phyloP scores from a whole-genome alignment of 2,113 vertebrate species.

The Sinocyclocheilus rhinocerous region DNA sequence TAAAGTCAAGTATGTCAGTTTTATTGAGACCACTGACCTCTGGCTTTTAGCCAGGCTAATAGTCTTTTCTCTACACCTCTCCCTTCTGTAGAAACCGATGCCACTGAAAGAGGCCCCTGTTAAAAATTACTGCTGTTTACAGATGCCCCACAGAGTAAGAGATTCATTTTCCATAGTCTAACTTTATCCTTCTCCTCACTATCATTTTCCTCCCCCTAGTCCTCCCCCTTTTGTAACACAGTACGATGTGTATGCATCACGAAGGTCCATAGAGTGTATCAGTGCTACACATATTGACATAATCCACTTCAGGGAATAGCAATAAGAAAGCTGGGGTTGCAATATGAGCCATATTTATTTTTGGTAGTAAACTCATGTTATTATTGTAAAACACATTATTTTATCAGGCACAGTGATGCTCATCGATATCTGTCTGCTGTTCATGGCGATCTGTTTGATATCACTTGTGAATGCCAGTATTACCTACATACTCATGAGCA shows the following conservation, averaged over 20 bases:
- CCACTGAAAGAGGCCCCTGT: slow-evolving; percentile 78
- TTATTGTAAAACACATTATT: slow-evolving; percentile 19
- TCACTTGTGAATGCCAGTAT: slow-evolving; percentile 49
- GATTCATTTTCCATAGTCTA: slow-evolving; percentile 70
- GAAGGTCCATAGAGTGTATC: slow-evolving; percentile 41
- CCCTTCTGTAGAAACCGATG: slow-evolving; percentile 74
- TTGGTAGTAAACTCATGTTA: slow-evolving; percentile 38
- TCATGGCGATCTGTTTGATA: slow-evolving; percentile 50
- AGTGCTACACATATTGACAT: slow-evolving; percentile 15
- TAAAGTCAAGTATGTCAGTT: slow-evolving; percentile 35
- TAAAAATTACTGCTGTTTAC: slow-evolving; percentile 80
- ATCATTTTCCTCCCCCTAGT: slow-evolving; percentile 58
- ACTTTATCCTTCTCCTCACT: slow-evolving; percentile 75
- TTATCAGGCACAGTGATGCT: slow-evolving; percentile 39
- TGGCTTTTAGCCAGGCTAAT: slow-evolving; percentile 61
- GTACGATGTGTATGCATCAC: slow-evolving; percentile 51
- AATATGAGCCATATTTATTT: slow-evolving; percentile 58
- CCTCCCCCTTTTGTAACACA: slow-evolving; percentile 48
- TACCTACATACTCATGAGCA: slow-evolving; percentile 53
- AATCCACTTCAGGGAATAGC: slow-evolving; percentile 7
- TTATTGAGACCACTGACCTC: slow-evolving; percentile 45
- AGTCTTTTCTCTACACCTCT: slow-evolving; percentile 77
- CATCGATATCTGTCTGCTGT: slow-evolving; percentile 50
- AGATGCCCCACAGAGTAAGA: slow-evolving; percentile 81
- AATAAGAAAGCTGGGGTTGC: slow-evolving; percentile 43